Evolutionary conservation across 2,888 invertebrate species (phyloP), one percentile per base, ranked within the genome.

Genomic region (Pterostichus madidus): DNA sequence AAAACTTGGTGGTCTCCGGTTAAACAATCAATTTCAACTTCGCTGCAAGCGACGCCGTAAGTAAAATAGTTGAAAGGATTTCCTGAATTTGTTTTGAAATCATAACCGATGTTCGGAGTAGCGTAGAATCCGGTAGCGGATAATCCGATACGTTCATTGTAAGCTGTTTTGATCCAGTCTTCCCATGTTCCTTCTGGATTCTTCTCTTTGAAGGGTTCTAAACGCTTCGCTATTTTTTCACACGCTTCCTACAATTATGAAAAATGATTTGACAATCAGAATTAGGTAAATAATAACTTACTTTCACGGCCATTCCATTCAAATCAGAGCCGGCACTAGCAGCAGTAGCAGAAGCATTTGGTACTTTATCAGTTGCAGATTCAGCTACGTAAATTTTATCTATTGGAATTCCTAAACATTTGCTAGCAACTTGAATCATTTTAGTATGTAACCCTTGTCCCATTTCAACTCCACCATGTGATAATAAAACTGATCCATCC

Each of bases 401-500:
- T 0, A 92, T 88, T 3, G 95, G 93, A 44, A 96, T 93, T 75
- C 92, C 94, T 11, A 98, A 90, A 0, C 92, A 92, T 84, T 94
- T 92, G 61, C 96, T 95, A 3, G 97, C 96, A 10, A 97, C 94
- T 93, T 98, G 98, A 79, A 97, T 94, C 95, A 98, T 97, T 92
- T 99, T 99, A 0, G 97, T 99, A 88, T 98, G 96, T 4, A 99
- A 91, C 0, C 99, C 99, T 91, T 99, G 99, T 0, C 99, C 99
- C 95, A 99, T 98, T 92, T 99, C 99, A 7, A 96, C 95, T n/a
- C 98, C 98, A 44, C 97, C 97, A 88, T 97, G 98, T 0, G 95
- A 94, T 15, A 99, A 86, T 10, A 98, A 91, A 2, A 99, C 96
- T 0, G 98, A 97, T 0, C 98, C 98, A 89, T 97, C 96, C 0